These are phyloP conservation scores for Eustalomyia histrio DNA, from an alignment of 2,888 invertebrate genomes.

Conservation along the genomic window DNA sequence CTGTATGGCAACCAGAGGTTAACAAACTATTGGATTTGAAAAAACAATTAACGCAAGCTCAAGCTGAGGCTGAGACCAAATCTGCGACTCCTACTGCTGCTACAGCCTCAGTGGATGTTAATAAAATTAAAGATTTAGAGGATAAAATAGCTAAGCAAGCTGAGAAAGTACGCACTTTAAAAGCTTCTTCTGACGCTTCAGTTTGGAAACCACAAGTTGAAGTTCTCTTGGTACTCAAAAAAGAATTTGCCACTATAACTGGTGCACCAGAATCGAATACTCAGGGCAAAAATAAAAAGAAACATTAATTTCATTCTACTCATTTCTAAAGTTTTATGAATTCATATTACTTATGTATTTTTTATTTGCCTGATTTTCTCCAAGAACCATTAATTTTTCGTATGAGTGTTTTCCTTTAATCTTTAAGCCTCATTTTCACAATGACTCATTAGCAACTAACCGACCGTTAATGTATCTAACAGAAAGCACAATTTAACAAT, in stretches of 20 bases:
- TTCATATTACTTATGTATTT: background rate
- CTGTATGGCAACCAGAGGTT: slow-evolving; percentile 89
- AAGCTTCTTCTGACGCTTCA: slow-evolving; percentile 86
- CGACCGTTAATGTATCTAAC: too few relatives aligned
- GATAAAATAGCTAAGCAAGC: slow-evolving; percentile 83
- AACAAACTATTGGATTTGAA: slow-evolving; percentile 86
- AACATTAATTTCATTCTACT: slow-evolving; percentile 71
- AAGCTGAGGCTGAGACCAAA: slow-evolving; percentile 63
- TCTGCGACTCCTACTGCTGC: slow-evolving; percentile 35
- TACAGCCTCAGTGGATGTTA: slow-evolving; percentile 65
- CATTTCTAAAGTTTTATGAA: background rate
- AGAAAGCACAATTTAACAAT: too few relatives aligned
- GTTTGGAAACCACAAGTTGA: slow-evolving; percentile 90
- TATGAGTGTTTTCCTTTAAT: background rate
- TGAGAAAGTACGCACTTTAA: slow-evolving; percentile 87
- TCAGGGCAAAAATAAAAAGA: slow-evolving; percentile 76
- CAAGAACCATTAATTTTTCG: background rate
- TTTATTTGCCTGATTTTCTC: background rate
- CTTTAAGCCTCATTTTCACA: too few relatives aligned
- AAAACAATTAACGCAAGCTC: slow-evolving; percentile 81
- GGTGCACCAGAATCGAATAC: slow-evolving; percentile 69
- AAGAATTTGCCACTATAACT: slow-evolving; percentile 81
- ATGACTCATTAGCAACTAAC: too few relatives aligned
- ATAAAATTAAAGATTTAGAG: slow-evolving; percentile 81
- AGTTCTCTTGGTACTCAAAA: slow-evolving; percentile 86